Conservation (phyloP, 2,113 vertebrate genomes). For the Sorex fumeus region DNA sequence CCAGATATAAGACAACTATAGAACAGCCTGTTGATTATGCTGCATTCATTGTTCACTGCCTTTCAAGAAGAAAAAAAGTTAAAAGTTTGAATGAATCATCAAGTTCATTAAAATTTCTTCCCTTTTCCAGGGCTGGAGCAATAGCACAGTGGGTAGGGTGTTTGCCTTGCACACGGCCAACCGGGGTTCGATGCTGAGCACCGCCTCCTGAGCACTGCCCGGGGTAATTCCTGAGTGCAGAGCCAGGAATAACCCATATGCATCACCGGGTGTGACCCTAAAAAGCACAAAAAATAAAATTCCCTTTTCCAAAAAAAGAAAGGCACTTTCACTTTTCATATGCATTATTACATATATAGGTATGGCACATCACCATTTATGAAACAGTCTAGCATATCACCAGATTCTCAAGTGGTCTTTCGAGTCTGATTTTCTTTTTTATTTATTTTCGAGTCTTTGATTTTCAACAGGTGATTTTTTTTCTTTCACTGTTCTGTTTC, state of each 20-base stretch:
- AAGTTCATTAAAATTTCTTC: constrained; percentile 30
- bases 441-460: background rate
- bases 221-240: too few relatives aligned
- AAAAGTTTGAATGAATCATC: background rate
- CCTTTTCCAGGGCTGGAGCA: too few relatives aligned
- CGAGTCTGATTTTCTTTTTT: background rate
- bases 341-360: background rate
- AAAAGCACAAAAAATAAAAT: too few relatives aligned
- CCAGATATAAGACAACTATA: too few relatives aligned
- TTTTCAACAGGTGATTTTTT: background rate
- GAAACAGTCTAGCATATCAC: constrained; percentile 20
- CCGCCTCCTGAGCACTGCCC: too few relatives aligned
- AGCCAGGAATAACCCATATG: too few relatives aligned
- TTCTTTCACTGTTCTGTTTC: background rate
- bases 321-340: background rate
- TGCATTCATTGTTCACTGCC: too few relatives aligned
- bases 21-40: background rate
- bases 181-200: too few relatives aligned
- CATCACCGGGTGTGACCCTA: too few relatives aligned
- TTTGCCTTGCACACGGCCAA: too few relatives aligned
- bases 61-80: background rate
- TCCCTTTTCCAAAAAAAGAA: too few relatives aligned
- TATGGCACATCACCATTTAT: background rate
- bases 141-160: too few relatives aligned
- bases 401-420: background rate